Evolutionary conservation across 1,140 invertebrate species (phyloP).

Genomic region (Geopemphigus sp.): DNA sequence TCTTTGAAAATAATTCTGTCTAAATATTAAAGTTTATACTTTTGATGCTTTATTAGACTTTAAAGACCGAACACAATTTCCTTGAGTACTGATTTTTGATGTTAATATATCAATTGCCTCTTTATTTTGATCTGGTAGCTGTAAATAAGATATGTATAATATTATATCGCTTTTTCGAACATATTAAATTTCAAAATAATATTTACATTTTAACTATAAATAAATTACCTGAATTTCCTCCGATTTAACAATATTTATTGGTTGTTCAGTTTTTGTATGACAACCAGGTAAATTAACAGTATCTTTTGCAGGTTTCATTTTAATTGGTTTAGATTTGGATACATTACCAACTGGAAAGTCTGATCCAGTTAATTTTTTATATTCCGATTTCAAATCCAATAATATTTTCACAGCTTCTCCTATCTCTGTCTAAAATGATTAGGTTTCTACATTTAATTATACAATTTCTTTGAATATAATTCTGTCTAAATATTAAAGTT

Average conservation of each 20-base stretch:
- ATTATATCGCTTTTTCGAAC: too few species aligned
- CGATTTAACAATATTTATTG: conserved; percentile 56
- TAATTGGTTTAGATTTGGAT: conserved; percentile 39
- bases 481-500: neutral
- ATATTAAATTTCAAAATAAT: too few species aligned
- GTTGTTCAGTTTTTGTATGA: conserved; percentile 69
- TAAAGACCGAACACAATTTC: conserved; percentile 53
- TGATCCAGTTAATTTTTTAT: conserved; percentile 62
- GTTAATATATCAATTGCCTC: neutral
- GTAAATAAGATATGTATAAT: neutral
- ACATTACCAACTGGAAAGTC: conserved; percentile 59
- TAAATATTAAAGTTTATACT: conserved; percentile 47
- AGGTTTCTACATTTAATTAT: too few species aligned
- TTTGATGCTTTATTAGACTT: conserved; percentile 61
- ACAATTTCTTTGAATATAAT: too few species aligned
- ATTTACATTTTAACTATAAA: too few species aligned
- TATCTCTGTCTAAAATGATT: conserved; percentile 54
- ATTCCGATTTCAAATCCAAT: conserved; percentile 63
- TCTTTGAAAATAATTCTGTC: too few species aligned
- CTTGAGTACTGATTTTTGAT: conserved; percentile 51
- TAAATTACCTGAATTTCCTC: neutral
- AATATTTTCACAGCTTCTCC: conserved; percentile 56
- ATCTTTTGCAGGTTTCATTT: conserved; percentile 57
- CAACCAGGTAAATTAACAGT: conserved; percentile 93
- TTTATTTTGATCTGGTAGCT: too few species aligned